These are phyloP conservation scores for Caprella mutica DNA, from an alignment of 2,888 invertebrate genomes.

Conservation along the genomic window DNA sequence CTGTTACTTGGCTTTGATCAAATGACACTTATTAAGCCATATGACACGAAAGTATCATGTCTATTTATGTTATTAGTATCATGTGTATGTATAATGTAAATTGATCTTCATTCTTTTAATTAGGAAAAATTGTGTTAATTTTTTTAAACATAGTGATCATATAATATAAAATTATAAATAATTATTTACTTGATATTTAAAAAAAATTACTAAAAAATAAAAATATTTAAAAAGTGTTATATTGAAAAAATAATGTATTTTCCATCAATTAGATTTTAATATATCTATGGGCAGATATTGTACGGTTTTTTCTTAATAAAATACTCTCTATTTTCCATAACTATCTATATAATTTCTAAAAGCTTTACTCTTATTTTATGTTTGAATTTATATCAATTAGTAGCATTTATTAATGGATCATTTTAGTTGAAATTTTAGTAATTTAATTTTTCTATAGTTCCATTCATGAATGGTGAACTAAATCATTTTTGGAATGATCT, in stretches of 20 bases:
- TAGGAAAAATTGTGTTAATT: neutral
- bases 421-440: no score
- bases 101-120: neutral
- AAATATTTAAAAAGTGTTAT: slow-evolving; percentile 1
- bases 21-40: neutral
- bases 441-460: no score
- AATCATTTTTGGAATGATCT: no score
- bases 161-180: neutral
- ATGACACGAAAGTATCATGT: neutral
- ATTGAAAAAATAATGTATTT: neutral
- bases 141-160: neutral
- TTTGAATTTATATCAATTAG: no score
- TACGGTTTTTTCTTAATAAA: no score
- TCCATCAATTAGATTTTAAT: neutral
- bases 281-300: slow-evolving; percentile 1
- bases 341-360: no score
- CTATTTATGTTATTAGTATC: slow-evolving; percentile 8
- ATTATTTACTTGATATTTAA: neutral
- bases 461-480: no score
- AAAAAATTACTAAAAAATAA: neutral
- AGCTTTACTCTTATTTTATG: no score
- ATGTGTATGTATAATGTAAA: neutral
- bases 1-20: neutral
- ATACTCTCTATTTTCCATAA: no score
- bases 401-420: no score